Evolutionary conservation across 2,888 invertebrate species (phyloP).

Genomic region (Vannuccia rotundouncinata): DNA sequence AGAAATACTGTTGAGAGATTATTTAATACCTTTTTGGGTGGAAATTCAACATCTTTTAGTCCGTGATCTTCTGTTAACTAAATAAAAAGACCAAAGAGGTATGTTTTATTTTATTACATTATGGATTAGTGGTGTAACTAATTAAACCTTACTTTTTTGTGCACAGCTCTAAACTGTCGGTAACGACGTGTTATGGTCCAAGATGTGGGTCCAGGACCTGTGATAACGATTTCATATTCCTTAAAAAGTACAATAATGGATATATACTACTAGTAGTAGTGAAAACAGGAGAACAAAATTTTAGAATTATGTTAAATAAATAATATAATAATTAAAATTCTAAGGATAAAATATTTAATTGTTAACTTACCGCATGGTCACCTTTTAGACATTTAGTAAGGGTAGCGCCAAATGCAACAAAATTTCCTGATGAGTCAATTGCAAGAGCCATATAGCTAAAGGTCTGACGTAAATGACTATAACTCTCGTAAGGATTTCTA

Average conservation of each 20-base stretch:
- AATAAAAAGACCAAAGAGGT: not conserved
- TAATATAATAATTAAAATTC: not conserved
- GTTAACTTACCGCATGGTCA: constrained; percentile 31
- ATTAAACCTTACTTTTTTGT: not conserved
- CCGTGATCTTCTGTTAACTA: constrained; percentile 59
- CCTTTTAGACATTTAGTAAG: constrained; percentile 27
- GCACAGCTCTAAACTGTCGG: not conserved
- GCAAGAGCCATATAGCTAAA: not conserved
- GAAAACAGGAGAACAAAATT: too few relatives aligned
- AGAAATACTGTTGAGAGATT: constrained; percentile 81
- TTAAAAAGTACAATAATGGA: not conserved
- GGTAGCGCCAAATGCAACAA: constrained; percentile 21
- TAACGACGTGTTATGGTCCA: not conserved
- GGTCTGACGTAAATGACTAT: too few relatives aligned
- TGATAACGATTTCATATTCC: not conserved
- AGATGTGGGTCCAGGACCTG: not conserved
- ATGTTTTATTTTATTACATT: not conserved
- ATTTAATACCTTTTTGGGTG: constrained; percentile 84
- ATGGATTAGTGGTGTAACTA: not conserved
- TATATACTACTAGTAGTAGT: not conserved
- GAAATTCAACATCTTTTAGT: constrained; percentile 77
- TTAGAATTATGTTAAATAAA: too few relatives aligned
- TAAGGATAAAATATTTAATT: not conserved
- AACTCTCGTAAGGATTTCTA: too few relatives aligned
- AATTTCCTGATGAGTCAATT: not conserved